Evolutionary conservation across 30 jellyfish, hydroid and myxozoan species (phyloP), one percentile per base, ranked within the genome.

Genomic region (Pseudorhiza aurosa): DNA sequence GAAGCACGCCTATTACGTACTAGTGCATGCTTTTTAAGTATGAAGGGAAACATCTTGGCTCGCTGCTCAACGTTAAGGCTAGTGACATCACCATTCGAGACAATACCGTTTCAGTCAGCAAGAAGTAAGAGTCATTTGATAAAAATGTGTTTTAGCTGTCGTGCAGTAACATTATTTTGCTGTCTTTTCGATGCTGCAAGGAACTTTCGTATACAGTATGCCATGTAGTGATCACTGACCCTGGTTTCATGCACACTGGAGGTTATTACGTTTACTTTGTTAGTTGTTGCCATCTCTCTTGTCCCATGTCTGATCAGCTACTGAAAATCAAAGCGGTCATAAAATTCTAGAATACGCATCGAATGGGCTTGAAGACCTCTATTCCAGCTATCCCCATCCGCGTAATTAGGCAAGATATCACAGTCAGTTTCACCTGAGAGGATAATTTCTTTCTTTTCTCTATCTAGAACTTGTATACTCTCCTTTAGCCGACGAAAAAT

Each of bases 1-100:
- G 75, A 59, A 59, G 28, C 75, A 22, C 50, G 75, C 75, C 81
- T 65, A 65, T 65, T 65, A 8, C 72, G 81, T 8, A 36, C 65
- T 7, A 27, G 81, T 11, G 81, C 81, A 65, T 65, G 81, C 31
- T 65, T 65, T 26, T 65, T 72, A 36, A 65, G 68, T 33, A 65
- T 65, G 31, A 65, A 33, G 31, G 81, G 36, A 65, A 36, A 42
- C 68, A 65, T 42, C 29, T 59, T 24, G 75, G 50, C 18, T 21
- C 73, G 36, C 19, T 65, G 68, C 72, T 65, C 81, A 65, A 65
- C 81, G 68, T 4, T 65, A 33, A 65, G 18, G 35, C 36, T 65
- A 36, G 36, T 65, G 29, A 18, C 75, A 59, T 59, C 75, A 28
- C 19, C 68, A 28, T 15, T 65, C 68, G 73, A 17, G 68, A 33